Percentiles rank a stretch among this genome's conserved stretches.
Conservation (phyloP, 2,113 vertebrate genomes). For the Myotis davidii region DNA sequence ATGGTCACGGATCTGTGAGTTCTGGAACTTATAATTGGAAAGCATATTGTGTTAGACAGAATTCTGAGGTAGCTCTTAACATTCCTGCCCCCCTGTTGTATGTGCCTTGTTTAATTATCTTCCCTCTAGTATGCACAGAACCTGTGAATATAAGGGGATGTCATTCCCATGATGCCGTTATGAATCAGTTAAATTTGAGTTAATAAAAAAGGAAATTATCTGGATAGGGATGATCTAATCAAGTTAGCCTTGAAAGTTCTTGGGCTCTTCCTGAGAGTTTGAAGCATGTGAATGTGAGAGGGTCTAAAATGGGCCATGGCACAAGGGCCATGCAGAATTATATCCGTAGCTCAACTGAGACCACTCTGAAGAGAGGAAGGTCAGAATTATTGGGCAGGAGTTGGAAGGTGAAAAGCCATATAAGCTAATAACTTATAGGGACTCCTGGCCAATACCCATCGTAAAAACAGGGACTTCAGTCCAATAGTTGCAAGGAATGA, state of each 20-base stretch:
- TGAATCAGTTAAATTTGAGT: neutral
- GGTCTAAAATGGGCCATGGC: too few relatives aligned
- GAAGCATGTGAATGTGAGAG: neutral
- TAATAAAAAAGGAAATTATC: neutral
- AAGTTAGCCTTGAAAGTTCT: neutral
- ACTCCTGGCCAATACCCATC: neutral
- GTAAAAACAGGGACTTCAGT: neutral
- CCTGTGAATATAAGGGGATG: neutral
- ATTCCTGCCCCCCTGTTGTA: neutral
- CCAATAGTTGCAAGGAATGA: neutral
- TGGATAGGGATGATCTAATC: neutral
- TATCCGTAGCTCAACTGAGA: neutral
- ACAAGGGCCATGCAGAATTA: conserved; percentile 9
- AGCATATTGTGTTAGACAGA: neutral
- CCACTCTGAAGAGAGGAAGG: neutral
- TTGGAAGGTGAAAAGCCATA: neutral
- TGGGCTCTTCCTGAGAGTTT: neutral
- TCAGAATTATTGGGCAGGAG: neutral
- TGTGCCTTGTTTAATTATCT: neutral
- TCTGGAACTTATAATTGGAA: neutral
- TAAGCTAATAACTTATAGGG: neutral
- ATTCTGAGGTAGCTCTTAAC: neutral
- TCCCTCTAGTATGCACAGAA: neutral
- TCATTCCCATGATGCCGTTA: neutral
- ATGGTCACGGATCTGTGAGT: neutral